Evolutionary conservation across 2,797 vertebrate species (phyloP).

Genomic region (Loriculus beryllinus): DNA sequence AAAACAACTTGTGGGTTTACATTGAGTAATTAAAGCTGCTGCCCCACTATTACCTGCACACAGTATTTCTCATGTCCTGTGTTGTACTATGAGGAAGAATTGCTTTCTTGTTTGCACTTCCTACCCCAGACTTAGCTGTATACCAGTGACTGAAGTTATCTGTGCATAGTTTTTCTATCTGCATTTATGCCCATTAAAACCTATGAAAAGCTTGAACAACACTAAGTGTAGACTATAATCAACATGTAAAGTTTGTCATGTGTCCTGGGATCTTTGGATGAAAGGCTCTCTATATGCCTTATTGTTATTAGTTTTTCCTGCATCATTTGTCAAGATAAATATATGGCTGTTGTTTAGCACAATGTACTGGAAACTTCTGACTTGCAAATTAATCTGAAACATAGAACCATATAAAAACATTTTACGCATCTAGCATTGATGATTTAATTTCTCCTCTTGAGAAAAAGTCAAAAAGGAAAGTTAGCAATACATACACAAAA

Average conservation of each 20-base stretch:
- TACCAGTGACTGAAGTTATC: neutral
- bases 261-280: constrained; percentile 59
- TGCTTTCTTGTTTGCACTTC: neutral
- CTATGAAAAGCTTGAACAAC: neutral
- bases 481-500: constrained; percentile 28
- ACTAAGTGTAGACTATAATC: neutral
- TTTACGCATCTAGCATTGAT: constrained; percentile 59
- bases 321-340: constrained; percentile 67
- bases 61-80: neutral
- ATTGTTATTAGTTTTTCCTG: constrained; percentile 59
- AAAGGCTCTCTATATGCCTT: constrained; percentile 46
- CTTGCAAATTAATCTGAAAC: constrained; percentile 65
- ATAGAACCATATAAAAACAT: constrained; percentile 39
- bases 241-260: constrained; percentile 36
- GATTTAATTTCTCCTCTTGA: constrained; percentile 61
- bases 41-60: neutral
- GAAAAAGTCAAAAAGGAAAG: constrained; percentile 23
- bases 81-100: neutral
- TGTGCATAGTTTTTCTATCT: neutral
- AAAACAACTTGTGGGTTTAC: neutral
- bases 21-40: neutral
- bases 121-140: neutral
- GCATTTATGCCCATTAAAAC: neutral
- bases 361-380: constrained; percentile 48
- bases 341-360: constrained; percentile 52